Percentiles rank a stretch among this genome's conserved stretches.
phyloP scores from a whole-genome alignment of 1,140 invertebrate species.

The Hyposmocoma kahamanoa region DNA sequence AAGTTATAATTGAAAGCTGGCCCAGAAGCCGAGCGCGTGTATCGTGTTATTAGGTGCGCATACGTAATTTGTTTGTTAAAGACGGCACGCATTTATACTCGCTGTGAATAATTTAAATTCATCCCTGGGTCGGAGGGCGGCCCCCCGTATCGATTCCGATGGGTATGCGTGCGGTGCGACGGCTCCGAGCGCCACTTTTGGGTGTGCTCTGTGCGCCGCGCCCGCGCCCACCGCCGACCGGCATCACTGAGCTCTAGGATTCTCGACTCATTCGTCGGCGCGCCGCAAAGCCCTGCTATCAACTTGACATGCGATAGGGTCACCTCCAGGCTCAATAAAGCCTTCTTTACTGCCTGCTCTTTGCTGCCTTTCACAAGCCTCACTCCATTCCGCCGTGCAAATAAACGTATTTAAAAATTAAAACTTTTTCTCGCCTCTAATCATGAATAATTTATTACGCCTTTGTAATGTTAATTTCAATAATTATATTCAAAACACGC shows the following conservation, averaged over 20 bases:
- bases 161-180: conserved; percentile 34
- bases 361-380: not conserved
- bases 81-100: conserved; percentile 67
- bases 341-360: not conserved
- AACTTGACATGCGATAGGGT: conserved; percentile 33
- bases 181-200: conserved; percentile 42
- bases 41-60: conserved; percentile 68
- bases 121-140: conserved; percentile 52
- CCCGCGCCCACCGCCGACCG: no score
- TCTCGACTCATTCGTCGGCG: conserved; percentile 49
- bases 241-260: conserved; percentile 45
- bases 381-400: not conserved
- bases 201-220: conserved; percentile 41
- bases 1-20: conserved; percentile 68
- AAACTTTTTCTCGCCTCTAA: conserved; percentile 17
- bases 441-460: conserved; percentile 45
- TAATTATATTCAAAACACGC: conserved; percentile 45
- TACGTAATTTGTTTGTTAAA: conserved; percentile 73
- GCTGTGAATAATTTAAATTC: conserved; percentile 72
- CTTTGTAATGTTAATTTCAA: conserved; percentile 47
- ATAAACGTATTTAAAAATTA: conserved; percentile 20
- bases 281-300: conserved; percentile 49
- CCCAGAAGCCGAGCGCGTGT: conserved; percentile 48
- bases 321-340: conserved; percentile 1
- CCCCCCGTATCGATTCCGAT: conserved; percentile 52